Percentiles rank a stretch among this genome's conserved stretches.
Conservation (phyloP, 2,113 vertebrate species). For the Panthera leo region DNA sequence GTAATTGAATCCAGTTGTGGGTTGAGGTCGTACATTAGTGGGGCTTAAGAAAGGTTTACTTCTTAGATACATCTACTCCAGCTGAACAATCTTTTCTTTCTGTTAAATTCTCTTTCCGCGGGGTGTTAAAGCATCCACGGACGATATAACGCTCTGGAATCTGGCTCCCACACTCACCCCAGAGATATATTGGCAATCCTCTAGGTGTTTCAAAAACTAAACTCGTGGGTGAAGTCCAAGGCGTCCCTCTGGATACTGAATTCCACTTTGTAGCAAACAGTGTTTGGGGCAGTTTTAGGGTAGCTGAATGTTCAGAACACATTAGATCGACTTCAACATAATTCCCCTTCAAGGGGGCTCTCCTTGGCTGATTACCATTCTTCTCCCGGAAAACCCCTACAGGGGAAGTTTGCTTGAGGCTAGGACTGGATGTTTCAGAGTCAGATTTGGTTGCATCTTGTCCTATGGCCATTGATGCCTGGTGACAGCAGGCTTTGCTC, state of each 20-base stretch:
- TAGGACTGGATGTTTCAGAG: background rate
- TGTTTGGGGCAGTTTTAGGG: background rate
- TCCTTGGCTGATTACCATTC: background rate
- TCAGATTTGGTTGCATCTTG: background rate
- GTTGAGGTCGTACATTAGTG: constrained; percentile 20
- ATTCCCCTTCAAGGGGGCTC: background rate
- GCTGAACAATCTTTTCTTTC: background rate
- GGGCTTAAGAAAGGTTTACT: constrained; percentile 24
- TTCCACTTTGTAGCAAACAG: background rate
- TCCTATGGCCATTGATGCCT: background rate
- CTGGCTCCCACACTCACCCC: background rate
- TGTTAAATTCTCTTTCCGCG: background rate
- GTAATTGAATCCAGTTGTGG: constrained; percentile 69
- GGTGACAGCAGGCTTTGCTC: background rate
- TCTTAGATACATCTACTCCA: background rate
- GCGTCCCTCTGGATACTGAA: background rate
- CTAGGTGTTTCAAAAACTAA: background rate
- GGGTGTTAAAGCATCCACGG: background rate
- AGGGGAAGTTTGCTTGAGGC: background rate
- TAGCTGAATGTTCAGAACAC: background rate
- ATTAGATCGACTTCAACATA: background rate
- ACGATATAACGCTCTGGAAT: background rate
- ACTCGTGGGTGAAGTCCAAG: background rate
- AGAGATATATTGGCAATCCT: background rate
- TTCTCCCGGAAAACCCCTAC: background rate